Base-by-base conservation (phyloP, 2,888 invertebrate species). In the Pristionchus japonicus region DNA sequence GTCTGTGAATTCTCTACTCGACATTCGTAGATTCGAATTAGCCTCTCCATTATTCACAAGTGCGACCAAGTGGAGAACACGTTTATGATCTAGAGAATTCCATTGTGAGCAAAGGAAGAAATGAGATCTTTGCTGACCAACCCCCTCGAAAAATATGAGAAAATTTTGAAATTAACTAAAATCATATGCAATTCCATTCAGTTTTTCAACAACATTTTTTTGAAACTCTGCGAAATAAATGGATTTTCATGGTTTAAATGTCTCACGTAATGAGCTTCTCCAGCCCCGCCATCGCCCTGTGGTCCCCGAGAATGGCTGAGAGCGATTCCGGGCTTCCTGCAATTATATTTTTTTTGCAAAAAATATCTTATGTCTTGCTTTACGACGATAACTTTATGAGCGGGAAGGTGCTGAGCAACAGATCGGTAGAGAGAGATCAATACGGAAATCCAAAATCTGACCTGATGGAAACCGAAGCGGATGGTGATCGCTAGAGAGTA, bases 231-330 rank as follows among this genome's bases (percentile, higher is more conserved):
- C 13, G 31, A 13, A 31, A 34, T 31, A 27, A 31, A 40, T n/a
- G n/a, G n/a, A 37, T 70, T 20, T 4, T 40, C 47, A 40, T 20
- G 6, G 43, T 43, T 43, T 11, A 70, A 82, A 74, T 43, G 83
- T 87, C 91, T 86, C 27, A 92, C 92, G 91, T 92, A 77, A 92
- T 91, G 34, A 92, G 89, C 86, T 92, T 92, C 86, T 92, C 92
- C 52, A 92, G 80, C 83, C 91, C 91, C 0, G 91, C 92, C 92
- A 92, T 92, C 83, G 90, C 90, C 87, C 90, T 89, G 67, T 91
- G 91, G 89, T 92, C 89, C 70, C 90, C 89, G 82, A 91, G 88
- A 87, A 91, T 85, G 80, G 27, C 85, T 27, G 77, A 87, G 80
- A 40, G 85, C 88, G 52, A 89, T 67, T 77, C 77, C 13, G 47